Evolutionary conservation across 2,888 invertebrate genomes (phyloP).

Genomic region (Cryptosula pallasiana): DNA sequence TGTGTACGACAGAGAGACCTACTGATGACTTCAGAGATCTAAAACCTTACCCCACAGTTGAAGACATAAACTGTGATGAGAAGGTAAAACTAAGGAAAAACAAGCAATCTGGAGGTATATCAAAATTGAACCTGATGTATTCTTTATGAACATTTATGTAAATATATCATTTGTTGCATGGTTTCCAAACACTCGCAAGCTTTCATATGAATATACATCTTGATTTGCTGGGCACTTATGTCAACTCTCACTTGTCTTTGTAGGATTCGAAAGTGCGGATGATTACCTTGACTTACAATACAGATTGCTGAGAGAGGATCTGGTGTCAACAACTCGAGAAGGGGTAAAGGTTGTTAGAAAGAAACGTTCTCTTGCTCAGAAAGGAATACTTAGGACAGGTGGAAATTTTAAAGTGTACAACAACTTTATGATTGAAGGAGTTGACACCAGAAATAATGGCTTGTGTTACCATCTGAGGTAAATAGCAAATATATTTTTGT

Average conservation of each 20-base stretch:
- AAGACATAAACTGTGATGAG: background rate
- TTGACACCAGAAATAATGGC: background rate
- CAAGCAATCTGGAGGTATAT: background rate
- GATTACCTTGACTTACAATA: slow-evolving; percentile 76
- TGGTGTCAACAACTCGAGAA: slow-evolving; percentile 66
- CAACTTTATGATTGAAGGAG: background rate
- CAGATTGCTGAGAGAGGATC: slow-evolving; percentile 72
- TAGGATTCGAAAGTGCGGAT: slow-evolving; percentile 60
- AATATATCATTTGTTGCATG: too few species aligned
- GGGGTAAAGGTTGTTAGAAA: slow-evolving; percentile 56
- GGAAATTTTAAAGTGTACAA: slow-evolving; percentile 1
- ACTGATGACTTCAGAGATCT: background rate
- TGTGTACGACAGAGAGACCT: background rate
- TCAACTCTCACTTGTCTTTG: too few species aligned
- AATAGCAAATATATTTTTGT: background rate
- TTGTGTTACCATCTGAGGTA: background rate
- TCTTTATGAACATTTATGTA: too few species aligned
- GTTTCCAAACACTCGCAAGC: too few species aligned
- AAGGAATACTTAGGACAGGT: background rate
- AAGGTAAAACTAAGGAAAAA: background rate
- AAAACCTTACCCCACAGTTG: background rate
- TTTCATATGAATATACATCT: background rate
- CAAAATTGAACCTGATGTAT: too few species aligned
- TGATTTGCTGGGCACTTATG: too few species aligned
- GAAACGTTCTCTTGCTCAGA: background rate